These are phyloP conservation scores for Otus sunia DNA, from an alignment of 2,113 vertebrate genomes.

Conservation along the genomic window DNA sequence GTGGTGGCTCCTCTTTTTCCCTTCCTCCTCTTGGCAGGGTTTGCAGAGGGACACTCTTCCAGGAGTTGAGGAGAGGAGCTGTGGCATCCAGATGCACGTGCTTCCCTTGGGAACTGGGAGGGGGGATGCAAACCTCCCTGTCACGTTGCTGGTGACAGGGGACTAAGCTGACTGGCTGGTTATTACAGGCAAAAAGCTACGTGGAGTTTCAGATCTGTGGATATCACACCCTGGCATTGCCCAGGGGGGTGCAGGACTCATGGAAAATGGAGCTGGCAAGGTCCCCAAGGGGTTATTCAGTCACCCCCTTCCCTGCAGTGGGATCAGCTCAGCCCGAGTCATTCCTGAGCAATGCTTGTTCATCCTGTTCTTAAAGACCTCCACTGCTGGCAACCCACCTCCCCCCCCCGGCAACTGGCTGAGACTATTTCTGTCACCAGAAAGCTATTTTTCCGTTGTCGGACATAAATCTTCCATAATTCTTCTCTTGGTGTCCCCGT, in stretches of 20 bases:
- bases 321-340: background rate
- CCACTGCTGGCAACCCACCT: background rate
- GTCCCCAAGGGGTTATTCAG: background rate
- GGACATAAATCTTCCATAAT: background rate
- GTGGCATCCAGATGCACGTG: background rate
- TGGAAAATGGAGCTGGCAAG: background rate
- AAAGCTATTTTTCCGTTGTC: background rate
- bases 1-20: background rate
- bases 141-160: too few species aligned
- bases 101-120: background rate
- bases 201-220: background rate
- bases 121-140: background rate
- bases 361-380: background rate
- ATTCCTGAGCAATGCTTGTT: background rate
- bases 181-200: background rate
- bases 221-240: background rate
- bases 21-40: background rate
- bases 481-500: background rate
- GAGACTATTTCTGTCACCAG: background rate
- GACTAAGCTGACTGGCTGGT: accelerated
- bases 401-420: background rate
- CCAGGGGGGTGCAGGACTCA: background rate
- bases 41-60: background rate
- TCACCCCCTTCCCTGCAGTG: background rate
- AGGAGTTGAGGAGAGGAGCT: background rate